Evolutionary conservation across 2,113 vertebrate genomes (phyloP).

Genomic region (Xyliphius kryptos): DNA sequence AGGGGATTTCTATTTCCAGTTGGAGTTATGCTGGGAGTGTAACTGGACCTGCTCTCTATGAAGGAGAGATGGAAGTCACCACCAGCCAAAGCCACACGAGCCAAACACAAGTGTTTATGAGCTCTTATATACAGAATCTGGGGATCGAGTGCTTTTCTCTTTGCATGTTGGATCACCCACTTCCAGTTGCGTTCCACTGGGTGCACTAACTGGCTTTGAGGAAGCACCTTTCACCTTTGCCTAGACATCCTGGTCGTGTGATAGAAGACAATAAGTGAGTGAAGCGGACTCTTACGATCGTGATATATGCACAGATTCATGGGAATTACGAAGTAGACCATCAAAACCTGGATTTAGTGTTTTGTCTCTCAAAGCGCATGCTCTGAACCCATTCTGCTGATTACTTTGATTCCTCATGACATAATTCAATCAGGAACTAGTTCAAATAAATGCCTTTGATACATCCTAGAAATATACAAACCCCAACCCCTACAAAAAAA

Average conservation of each 20-base stretch:
- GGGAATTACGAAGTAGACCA: too few relatives aligned
- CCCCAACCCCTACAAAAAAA: conserved; percentile 56
- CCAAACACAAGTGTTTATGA: neutral
- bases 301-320: too few relatives aligned
- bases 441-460: conserved; percentile 69
- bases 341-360: neutral
- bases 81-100: too few relatives aligned
- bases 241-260: too few relatives aligned
- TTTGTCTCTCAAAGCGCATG: neutral
- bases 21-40: neutral
- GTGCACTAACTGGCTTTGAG: too few relatives aligned
- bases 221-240: too few relatives aligned
- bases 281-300: too few relatives aligned
- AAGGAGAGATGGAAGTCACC: neutral
- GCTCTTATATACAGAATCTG: neutral
- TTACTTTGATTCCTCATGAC: neutral
- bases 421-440: conserved; percentile 43
- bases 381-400: neutral
- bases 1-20: too few relatives aligned
- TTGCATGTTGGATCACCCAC: too few relatives aligned
- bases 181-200: too few relatives aligned
- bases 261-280: too few relatives aligned
- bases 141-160: too few relatives aligned
- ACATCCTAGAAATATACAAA: conserved; percentile 61
- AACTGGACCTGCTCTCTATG: neutral